These are phyloP conservation scores for Diploscapter pachys DNA, from an alignment of 1,140 invertebrate species.

Conservation along the genomic window DNA sequence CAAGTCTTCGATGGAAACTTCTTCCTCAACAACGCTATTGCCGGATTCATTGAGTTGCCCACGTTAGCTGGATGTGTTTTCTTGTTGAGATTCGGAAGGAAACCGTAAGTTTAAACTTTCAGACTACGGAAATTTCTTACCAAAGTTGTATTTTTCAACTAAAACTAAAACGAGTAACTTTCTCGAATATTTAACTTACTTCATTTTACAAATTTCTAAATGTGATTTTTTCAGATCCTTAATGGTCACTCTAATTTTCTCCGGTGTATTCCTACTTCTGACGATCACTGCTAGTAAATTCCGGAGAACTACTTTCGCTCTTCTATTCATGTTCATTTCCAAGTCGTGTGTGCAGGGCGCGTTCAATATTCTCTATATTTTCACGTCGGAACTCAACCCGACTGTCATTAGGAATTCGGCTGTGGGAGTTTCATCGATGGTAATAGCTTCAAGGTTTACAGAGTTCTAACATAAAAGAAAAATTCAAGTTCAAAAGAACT, in stretches of 20 bases:
- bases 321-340: conserved; percentile 55
- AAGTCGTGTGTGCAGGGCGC: conserved; percentile 58
- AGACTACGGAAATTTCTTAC: too few species aligned
- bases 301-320: conserved; percentile 49
- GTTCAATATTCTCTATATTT: conserved; percentile 58
- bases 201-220: background rate
- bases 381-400: conserved; percentile 56
- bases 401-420: conserved; percentile 52
- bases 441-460: background rate
- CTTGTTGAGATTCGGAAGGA: conserved; percentile 50
- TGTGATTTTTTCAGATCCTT: conserved; percentile 48
- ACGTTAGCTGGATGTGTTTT: conserved; percentile 54
- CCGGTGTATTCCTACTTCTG: conserved; percentile 48
- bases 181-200: too few species aligned
- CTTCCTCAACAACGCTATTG: conserved; percentile 58
- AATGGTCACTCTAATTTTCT: conserved; percentile 52
- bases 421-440: conserved; percentile 41
- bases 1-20: conserved; percentile 56
- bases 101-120: conserved; percentile 31
- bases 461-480: too few species aligned
- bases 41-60: conserved; percentile 55
- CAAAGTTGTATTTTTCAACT: too few species aligned
- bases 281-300: conserved; percentile 45
- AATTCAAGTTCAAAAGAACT: too few species aligned
- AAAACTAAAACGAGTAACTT: too few species aligned